Conservation (phyloP, 2,797 vertebrate genomes). For the Microctenopoma lineatum region DNA sequence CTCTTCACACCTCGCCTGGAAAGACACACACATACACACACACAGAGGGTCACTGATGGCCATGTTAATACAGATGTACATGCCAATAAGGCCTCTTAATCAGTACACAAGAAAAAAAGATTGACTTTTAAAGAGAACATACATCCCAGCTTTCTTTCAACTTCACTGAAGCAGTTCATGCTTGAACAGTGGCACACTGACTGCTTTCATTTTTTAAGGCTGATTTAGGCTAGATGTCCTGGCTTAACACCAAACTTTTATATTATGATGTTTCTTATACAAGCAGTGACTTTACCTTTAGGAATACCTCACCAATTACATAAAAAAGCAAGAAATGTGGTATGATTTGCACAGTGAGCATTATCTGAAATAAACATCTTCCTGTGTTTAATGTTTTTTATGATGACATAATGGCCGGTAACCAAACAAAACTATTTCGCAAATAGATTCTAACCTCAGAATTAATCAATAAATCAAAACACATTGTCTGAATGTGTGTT, state of each 20-base stretch:
- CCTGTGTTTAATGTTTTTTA: too few relatives aligned
- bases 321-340: background rate
- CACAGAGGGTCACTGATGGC: constrained; percentile 60
- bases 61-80: constrained; percentile 83
- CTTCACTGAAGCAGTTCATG: constrained; percentile 57
- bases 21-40: constrained; percentile 47
- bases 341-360: too few relatives aligned
- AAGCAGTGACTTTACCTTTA: background rate
- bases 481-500: too few relatives aligned
- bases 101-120: constrained; percentile 81
- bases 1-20: constrained; percentile 33
- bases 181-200: constrained; percentile 23
- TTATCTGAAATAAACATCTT: too few relatives aligned
- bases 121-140: constrained; percentile 82
- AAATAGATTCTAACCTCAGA: background rate
- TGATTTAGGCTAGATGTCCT: constrained; percentile 12
- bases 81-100: constrained; percentile 86
- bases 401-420: too few relatives aligned
- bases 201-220: constrained; percentile 47
- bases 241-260: constrained; percentile 5
- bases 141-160: constrained; percentile 54
- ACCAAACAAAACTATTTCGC: too few relatives aligned
- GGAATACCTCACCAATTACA: background rate
- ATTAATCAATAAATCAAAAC: background rate
- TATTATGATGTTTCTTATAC: too few relatives aligned